Evolutionary conservation across 2,888 invertebrate species (phyloP).

Genomic region (Limnephilus auricula): DNA sequence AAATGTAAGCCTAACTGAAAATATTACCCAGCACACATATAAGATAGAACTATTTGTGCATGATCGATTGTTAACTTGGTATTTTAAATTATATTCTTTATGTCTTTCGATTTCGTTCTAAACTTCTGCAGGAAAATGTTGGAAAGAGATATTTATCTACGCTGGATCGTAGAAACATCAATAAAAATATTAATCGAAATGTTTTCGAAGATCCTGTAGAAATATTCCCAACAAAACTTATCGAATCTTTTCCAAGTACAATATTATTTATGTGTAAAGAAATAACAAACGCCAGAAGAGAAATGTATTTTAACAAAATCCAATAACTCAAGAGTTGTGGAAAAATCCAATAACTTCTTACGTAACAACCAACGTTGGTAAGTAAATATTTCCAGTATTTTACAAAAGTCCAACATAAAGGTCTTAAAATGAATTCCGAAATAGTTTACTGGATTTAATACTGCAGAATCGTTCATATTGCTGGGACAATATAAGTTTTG

Average conservation of each 20-base stretch:
- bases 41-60: too few species aligned
- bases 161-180: neutral
- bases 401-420: neutral
- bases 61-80: too few species aligned
- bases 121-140: neutral
- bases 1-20: too few species aligned
- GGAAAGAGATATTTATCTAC: neutral
- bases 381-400: neutral
- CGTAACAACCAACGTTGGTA: slow-evolving; percentile 18
- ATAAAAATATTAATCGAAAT: slow-evolving; percentile 12
- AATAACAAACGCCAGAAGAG: slow-evolving; percentile 44
- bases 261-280: slow-evolving; percentile 46
- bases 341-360: slow-evolving; percentile 42
- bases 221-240: slow-evolving; percentile 16
- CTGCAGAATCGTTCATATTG: neutral
- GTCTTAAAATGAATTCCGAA: neutral
- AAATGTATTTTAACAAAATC: slow-evolving; percentile 45
- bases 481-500: neutral
- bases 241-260: slow-evolving; percentile 33
- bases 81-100: too few species aligned
- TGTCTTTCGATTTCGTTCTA: neutral
- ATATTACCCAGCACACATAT: too few species aligned
- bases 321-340: slow-evolving; percentile 38
- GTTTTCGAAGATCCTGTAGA: slow-evolving; percentile 11
- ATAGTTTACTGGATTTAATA: neutral